These are phyloP conservation scores for Litoditis marina DNA, from an alignment of 2,888 invertebrate species.

Conservation along the genomic window DNA sequence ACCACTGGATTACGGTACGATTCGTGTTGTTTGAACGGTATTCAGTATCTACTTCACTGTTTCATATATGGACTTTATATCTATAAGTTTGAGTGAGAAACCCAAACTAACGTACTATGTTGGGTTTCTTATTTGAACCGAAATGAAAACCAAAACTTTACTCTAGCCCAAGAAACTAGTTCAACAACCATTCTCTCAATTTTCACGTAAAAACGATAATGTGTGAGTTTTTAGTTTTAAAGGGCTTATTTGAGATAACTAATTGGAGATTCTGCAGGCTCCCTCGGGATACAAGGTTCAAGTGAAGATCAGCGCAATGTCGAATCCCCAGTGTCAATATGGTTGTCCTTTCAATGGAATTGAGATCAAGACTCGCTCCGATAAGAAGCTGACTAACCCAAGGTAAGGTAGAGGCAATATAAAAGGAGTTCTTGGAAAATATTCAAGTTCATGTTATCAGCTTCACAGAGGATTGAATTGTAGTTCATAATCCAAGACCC, in stretches of 20 bases:
- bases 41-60: no score
- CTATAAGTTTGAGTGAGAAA: no score
- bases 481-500: background rate
- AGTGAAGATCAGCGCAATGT: constrained; percentile 18
- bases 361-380: constrained; percentile 12
- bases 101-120: background rate
- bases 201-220: background rate
- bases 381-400: constrained; percentile 1
- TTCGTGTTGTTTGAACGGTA: no score
- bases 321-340: constrained; percentile 29
- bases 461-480: background rate
- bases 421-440: background rate
- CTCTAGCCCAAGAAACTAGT: no score
- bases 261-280: constrained; percentile 12
- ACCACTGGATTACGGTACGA: constrained; percentile 7
- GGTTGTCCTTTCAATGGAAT: constrained; percentile 35
- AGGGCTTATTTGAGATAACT: background rate
- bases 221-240: no score
- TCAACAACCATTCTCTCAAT: background rate
- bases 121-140: background rate
- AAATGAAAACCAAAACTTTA: background rate
- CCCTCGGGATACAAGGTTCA: constrained; percentile 26
- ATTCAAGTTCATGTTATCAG: background rate
- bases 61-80: no score
- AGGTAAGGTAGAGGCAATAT: background rate